A percentile compares a stretch with the other conserved stretches of the same genome.
Conservation (phyloP, 2,113 vertebrate genomes). For the Vireo altiloquus region DNA sequence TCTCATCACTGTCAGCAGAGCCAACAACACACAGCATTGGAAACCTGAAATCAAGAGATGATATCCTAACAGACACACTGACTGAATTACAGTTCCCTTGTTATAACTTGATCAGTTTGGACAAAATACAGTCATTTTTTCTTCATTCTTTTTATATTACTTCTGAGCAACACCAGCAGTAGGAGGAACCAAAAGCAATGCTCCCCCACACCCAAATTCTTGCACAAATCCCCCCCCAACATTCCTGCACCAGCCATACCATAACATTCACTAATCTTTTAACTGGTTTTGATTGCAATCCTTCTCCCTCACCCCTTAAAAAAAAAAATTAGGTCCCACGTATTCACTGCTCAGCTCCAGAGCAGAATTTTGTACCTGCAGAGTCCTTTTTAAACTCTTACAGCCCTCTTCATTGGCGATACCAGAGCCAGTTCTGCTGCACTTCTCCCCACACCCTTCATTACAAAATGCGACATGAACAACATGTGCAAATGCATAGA, state of each 20-base stretch:
- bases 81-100: not conserved
- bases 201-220: not conserved
- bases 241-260: not conserved
- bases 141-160: not conserved
- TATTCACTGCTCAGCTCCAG: not conserved
- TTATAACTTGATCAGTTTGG: not conserved
- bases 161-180: not conserved
- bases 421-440: not conserved
- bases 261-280: not conserved
- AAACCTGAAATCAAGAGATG: conserved; percentile 17
- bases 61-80: not conserved
- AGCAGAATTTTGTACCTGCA: not conserved
- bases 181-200: not conserved
- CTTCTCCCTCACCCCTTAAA: not conserved
- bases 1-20: not conserved
- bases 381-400: not conserved
- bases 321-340: not conserved
- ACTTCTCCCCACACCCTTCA: not conserved
- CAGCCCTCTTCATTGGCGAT: not conserved
- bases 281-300: not conserved
- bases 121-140: not conserved
- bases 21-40: not conserved
- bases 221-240: not conserved
- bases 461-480: not conserved
- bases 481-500: not conserved